Base-by-base conservation (phyloP, 2,888 invertebrate species). In the Ormyrus rosae region DNA sequence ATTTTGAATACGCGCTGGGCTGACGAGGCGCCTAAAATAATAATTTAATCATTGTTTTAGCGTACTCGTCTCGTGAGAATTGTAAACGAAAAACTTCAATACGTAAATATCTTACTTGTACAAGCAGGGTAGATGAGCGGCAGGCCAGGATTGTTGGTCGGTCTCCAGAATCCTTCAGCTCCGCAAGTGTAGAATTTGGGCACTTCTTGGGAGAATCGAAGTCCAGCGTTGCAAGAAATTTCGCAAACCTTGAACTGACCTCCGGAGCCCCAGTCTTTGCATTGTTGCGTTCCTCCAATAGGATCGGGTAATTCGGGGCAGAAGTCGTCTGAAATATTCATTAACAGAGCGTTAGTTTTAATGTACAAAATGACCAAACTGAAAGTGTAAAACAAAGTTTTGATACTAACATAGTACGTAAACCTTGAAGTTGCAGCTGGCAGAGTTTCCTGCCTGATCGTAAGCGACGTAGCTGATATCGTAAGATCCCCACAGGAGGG, bases 101-200 rank as follows among this genome's bases (percentile, higher is more conserved):
- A 9, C 1, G 55, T 51, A n/a, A n/a, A 34, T 48, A 3, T 67
- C 93, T 93, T 93, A 96, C 96, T 94, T 87, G 97, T 97, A 89
- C 97, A 98, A 84, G 97, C 97, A 78, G 98, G 97, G 88, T 97
- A 98, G n/a, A 96, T 92, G 84, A 97, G 92, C 51, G 97, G 96
- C 86, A 96, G 92, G 67, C 93, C 93, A 8, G 97, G 96, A 87
- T 96, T 95, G 56, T 92, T 92, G 0, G 96, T 97, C 71, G 98
- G 98, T 85, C 98, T 93, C 99, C 99, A 99, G 91, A 97, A 96
- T 60, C 99, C 99, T 94, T 99, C 98, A 74, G 96, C 96, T n/a
- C 98, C 98, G 89, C 99, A 99, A 0, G 97, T 97, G 90, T 98
- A 99, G 93, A 99, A 99, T 85, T 96, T 96, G 0, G 99, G 98